Evolutionary conservation across 92 coral and sea anemone genomes (phyloP).

Genomic region (Desmophyllum pertusum): DNA sequence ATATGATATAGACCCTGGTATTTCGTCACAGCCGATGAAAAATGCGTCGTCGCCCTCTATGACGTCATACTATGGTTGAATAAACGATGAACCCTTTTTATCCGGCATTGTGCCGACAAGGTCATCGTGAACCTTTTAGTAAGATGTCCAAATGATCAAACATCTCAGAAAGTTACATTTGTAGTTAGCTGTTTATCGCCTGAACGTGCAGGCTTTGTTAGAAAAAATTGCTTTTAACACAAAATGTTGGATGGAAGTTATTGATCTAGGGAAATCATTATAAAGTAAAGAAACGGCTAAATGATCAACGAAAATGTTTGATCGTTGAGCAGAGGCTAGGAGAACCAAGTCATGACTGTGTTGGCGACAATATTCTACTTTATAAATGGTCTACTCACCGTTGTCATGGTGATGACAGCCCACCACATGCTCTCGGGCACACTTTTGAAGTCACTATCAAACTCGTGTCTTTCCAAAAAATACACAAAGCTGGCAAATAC

Average conservation of each 20-base stretch:
- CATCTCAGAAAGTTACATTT: neutral
- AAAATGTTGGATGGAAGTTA: neutral
- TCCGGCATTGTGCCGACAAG: too few relatives aligned
- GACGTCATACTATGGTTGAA: too few relatives aligned
- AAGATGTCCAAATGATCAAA: neutral
- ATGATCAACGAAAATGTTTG: too few relatives aligned
- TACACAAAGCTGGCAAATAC: constrained; percentile 91
- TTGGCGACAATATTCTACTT: neutral
- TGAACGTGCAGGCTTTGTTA: neutral
- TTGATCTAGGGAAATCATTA: neutral
- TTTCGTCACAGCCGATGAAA: too few relatives aligned
- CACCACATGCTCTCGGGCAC: constrained; percentile 98
- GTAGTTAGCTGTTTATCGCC: neutral
- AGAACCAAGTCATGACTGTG: neutral
- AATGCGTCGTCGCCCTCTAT: too few relatives aligned
- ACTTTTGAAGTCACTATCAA: constrained; percentile 74
- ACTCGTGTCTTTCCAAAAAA: constrained; percentile 83
- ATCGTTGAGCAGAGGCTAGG: neutral
- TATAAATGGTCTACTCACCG: constrained; percentile 60
- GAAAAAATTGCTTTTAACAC: neutral
- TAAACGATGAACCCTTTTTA: too few relatives aligned
- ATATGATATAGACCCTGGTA: too few relatives aligned
- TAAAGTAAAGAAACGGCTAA: too few relatives aligned
- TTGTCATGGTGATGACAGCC: constrained; percentile 99
- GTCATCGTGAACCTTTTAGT: neutral